A percentile compares a stretch with the other conserved stretches of the same genome.
phyloP scores from a whole-genome alignment of 2,797 vertebrate species.

The Zenarchopterus dispar region DNA sequence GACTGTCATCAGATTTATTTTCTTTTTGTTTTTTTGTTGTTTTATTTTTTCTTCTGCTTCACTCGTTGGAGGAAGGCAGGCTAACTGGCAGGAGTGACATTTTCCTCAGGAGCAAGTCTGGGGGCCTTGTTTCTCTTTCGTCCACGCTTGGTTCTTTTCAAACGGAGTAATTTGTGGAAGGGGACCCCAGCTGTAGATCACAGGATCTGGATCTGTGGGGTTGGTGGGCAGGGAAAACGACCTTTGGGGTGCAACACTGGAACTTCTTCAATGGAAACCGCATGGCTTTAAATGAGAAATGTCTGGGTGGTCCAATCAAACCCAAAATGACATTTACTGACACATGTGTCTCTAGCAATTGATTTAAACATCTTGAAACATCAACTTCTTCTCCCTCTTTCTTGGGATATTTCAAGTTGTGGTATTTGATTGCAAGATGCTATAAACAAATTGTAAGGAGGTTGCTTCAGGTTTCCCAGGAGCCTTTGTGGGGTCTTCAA shows the following conservation, averaged over 20 bases:
- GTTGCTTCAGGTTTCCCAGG: slow-evolving; percentile 40
- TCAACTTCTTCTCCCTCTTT: slow-evolving; percentile 40
- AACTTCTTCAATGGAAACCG: slow-evolving; percentile 74
- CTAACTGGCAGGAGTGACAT: slow-evolving; percentile 52
- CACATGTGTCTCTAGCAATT: slow-evolving; percentile 62
- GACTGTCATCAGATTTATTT: slow-evolving; percentile 45
- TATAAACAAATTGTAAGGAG: slow-evolving; percentile 50
- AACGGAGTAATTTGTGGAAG: slow-evolving; percentile 68
- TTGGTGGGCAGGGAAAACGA: slow-evolving; percentile 38
- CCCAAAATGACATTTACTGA: slow-evolving; percentile 70
- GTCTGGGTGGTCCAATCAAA: slow-evolving; percentile 78
- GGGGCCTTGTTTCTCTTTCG: slow-evolving; percentile 50
- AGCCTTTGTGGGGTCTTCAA: slow-evolving; percentile 42
- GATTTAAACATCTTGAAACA: slow-evolving; percentile 56
- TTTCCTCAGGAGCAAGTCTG: slow-evolving; percentile 36
- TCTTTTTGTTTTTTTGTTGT: not conserved
- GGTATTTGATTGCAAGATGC: slow-evolving; percentile 38
- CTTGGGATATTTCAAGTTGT: slow-evolving; percentile 35
- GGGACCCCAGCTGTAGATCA: slow-evolving; percentile 71
- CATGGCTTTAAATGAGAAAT: slow-evolving; percentile 68
- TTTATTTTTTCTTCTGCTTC: slow-evolving; percentile 35
- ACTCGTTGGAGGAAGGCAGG: slow-evolving; percentile 41
- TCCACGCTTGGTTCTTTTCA: slow-evolving; percentile 59
- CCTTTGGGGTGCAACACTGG: slow-evolving; percentile 59
- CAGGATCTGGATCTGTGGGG: slow-evolving; percentile 54